Conservation (phyloP, 2,797 vertebrate species). For the Psittacula echo region DNA sequence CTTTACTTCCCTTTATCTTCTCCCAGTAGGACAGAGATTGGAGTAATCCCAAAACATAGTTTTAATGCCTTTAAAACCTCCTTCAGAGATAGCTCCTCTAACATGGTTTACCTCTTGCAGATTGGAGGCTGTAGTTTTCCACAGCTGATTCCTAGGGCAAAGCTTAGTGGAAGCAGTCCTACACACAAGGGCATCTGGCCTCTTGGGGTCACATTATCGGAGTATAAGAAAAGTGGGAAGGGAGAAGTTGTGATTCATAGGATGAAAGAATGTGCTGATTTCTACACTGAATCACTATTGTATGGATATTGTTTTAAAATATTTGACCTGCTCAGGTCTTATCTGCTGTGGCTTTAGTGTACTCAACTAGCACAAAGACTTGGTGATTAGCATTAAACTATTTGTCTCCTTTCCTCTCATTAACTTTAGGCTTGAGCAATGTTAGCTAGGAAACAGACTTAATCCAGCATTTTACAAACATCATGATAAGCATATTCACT, state of each 20-base stretch:
- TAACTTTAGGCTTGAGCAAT: neutral
- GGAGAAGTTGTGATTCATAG: neutral
- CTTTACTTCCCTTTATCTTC: neutral
- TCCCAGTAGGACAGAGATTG: neutral
- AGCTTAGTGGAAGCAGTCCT: neutral
- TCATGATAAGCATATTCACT: neutral
- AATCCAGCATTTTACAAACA: neutral
- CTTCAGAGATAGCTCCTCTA: neutral
- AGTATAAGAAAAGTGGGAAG: neutral
- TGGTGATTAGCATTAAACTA: neutral
- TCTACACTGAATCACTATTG: neutral
- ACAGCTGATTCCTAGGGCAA: neutral
- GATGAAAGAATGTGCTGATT: neutral
- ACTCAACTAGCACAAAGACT: constrained; percentile 21
- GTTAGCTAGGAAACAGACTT: neutral
- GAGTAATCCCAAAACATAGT: neutral
- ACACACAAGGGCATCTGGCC: neutral
- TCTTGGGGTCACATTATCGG: neutral
- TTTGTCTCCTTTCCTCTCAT: neutral
- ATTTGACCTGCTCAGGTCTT: constrained; percentile 30
- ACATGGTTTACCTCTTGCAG: neutral
- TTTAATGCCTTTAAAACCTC: neutral
- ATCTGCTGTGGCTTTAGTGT: constrained; percentile 6
- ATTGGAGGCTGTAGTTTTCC: neutral
- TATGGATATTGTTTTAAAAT: constrained; percentile 11